A percentile compares a stretch with the other conserved stretches of the same genome.
These are phyloP conservation scores for Microtus pennsylvanicus DNA, from an alignment of 2,113 vertebrate genomes.

Conservation along the genomic window DNA sequence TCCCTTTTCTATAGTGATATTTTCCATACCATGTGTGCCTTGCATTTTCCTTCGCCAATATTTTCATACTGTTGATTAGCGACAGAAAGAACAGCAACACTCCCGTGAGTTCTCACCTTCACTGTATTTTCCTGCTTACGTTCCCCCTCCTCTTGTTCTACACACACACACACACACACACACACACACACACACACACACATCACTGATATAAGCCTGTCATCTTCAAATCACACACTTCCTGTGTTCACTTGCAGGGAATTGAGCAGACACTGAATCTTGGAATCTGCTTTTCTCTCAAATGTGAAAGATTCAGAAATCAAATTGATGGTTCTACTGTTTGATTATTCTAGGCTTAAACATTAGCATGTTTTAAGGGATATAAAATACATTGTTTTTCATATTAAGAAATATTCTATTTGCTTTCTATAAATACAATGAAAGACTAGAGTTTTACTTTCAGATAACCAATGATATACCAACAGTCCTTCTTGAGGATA, in stretches of 20 bases:
- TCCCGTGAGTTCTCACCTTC: neutral
- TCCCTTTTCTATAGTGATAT: neutral
- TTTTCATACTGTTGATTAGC: conserved; percentile 26
- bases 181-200: neutral
- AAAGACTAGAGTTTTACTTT: conserved; percentile 15
- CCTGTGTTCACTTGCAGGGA: neutral
- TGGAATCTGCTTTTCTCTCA: conserved; percentile 31
- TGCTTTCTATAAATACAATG: neutral
- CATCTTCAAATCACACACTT: conserved; percentile 55
- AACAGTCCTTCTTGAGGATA: neutral
- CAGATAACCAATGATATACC: neutral
- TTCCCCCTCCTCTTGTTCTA: neutral
- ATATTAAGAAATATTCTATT: conserved; percentile 2
- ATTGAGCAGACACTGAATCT: neutral
- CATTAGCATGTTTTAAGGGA: neutral
- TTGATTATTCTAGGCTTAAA: conserved; percentile 22
- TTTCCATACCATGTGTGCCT: neutral
- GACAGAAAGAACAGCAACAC: neutral
- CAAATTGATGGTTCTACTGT: neutral
- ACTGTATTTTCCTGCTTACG: neutral
- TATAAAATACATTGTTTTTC: conserved; percentile 41
- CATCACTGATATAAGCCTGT: neutral
- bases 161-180: neutral
- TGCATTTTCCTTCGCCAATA: neutral
- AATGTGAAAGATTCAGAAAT: neutral